phyloP scores from a whole-genome alignment of 1,140 invertebrate genomes.

The Nasonia giraulti region DNA sequence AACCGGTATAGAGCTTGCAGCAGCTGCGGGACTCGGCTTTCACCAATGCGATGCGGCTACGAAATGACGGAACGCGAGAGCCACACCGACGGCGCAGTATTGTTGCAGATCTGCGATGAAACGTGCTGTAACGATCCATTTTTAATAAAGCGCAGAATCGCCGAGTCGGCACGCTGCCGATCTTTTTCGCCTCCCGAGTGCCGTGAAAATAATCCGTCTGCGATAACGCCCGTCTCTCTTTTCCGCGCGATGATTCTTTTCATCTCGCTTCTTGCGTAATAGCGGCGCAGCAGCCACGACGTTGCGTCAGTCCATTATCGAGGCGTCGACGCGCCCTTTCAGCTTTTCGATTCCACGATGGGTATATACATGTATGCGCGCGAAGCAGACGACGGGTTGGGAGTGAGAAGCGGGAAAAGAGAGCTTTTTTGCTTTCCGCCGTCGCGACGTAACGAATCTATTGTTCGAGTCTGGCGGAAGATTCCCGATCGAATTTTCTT shows the following conservation, averaged over 20 bases:
- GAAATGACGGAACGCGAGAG: not conserved
- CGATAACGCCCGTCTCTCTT: not conserved
- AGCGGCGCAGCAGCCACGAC: not conserved
- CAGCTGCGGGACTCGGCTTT: not conserved
- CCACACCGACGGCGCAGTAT: no score
- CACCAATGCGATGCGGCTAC: not conserved
- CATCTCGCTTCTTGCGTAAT: not conserved
- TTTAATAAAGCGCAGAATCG: no score
- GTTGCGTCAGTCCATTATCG: slow-evolving; percentile 9
- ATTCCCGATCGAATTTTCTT: not conserved
- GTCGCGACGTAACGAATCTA: slow-evolving; percentile 20
- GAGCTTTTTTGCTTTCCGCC: not conserved
- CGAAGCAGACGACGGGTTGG: not conserved
- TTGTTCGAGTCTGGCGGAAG: not conserved
- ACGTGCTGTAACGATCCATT: no score
- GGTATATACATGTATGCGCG: no score
- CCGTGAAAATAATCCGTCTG: no score
- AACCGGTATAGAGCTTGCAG: no score
- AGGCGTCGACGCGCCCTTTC: not conserved
- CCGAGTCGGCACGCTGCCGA: no score
- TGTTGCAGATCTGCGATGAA: no score
- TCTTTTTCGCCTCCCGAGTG: no score
- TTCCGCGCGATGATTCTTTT: not conserved
- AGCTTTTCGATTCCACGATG: not conserved
- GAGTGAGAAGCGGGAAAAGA: not conserved